A percentile compares a stretch with the other conserved stretches of the same genome.
Conservation (phyloP, 2,113 vertebrate species). For the Marcusenius ussheri region DNA sequence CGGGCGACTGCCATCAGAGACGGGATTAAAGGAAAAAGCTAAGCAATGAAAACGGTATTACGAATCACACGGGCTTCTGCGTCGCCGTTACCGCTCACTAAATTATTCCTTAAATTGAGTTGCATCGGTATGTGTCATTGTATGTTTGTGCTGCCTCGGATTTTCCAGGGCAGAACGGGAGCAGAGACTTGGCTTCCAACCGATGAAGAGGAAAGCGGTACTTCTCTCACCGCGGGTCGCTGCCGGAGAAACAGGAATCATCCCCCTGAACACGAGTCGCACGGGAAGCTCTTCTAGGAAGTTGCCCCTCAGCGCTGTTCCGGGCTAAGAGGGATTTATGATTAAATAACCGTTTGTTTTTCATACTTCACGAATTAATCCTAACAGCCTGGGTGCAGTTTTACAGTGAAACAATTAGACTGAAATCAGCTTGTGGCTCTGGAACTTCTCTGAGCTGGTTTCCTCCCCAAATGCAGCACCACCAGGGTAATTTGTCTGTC, state of each 20-base stretch:
- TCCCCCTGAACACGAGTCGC: background rate
- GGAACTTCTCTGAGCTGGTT: background rate
- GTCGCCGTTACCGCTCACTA: background rate
- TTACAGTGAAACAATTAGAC: slow-evolving; percentile 13
- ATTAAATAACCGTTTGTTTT: slow-evolving; percentile 29
- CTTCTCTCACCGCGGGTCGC: background rate
- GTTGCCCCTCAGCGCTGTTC: slow-evolving; percentile 7
- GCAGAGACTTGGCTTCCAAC: background rate
- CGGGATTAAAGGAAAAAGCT: background rate
- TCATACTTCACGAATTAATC: slow-evolving; percentile 22
- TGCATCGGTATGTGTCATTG: background rate
- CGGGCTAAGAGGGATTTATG: slow-evolving; percentile 14
- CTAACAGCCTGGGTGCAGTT: slow-evolving; percentile 3
- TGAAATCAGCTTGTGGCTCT: slow-evolving; percentile 8
- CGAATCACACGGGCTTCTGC: background rate
- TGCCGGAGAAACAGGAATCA: background rate
- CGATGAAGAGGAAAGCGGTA: background rate
- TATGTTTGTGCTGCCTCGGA: background rate
- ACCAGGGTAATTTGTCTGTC: slow-evolving; percentile 14
- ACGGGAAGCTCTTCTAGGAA: background rate
- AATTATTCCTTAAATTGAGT: background rate
- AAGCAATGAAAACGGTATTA: background rate
- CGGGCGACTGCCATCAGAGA: background rate
- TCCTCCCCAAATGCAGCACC: slow-evolving; percentile 9
- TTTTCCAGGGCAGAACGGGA: background rate